A percentile compares a stretch with the other conserved stretches of the same genome.
Evolutionary conservation across 1,140 invertebrate genomes (phyloP).

Genomic region (Rhagoletis zephyria): DNA sequence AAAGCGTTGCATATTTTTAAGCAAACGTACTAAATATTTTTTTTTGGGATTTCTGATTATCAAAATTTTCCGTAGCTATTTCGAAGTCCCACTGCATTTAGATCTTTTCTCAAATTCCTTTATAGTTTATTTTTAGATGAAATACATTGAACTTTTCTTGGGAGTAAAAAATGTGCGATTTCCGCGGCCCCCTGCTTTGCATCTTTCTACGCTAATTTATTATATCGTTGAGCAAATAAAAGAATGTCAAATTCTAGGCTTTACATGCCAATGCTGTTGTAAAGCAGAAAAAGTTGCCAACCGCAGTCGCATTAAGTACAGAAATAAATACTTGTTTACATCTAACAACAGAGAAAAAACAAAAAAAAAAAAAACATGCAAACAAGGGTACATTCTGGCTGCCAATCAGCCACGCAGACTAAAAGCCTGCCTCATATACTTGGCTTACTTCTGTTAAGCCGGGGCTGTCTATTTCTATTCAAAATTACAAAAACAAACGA

Average conservation of each 20-base stretch:
- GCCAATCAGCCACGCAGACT: conserved; percentile 7
- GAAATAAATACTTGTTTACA: conserved; percentile 29
- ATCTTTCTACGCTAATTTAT: neutral
- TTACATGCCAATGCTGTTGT: neutral
- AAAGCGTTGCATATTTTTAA: too few relatives aligned
- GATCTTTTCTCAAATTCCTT: too few relatives aligned
- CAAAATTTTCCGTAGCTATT: too few relatives aligned
- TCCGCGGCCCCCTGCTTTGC: neutral
- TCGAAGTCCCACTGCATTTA: too few relatives aligned
- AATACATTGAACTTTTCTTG: too few relatives aligned
- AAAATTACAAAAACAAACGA: neutral
- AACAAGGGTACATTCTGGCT: conserved; percentile 5
- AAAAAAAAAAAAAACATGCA: neutral
- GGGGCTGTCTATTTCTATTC: neutral
- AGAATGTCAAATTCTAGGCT: neutral
- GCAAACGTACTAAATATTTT: too few relatives aligned
- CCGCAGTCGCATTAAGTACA: conserved; percentile 27
- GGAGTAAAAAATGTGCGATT: too few relatives aligned
- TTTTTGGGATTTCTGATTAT: too few relatives aligned
- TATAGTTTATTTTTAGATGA: too few relatives aligned
- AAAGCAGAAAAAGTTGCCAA: neutral
- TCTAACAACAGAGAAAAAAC: neutral
- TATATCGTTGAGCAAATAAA: conserved; percentile 9
- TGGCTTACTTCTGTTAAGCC: neutral
- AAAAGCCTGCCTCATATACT: conserved; percentile 12